phyloP scores from a whole-genome alignment of 2,888 invertebrate genomes.

The Parascotia fuliginaria region DNA sequence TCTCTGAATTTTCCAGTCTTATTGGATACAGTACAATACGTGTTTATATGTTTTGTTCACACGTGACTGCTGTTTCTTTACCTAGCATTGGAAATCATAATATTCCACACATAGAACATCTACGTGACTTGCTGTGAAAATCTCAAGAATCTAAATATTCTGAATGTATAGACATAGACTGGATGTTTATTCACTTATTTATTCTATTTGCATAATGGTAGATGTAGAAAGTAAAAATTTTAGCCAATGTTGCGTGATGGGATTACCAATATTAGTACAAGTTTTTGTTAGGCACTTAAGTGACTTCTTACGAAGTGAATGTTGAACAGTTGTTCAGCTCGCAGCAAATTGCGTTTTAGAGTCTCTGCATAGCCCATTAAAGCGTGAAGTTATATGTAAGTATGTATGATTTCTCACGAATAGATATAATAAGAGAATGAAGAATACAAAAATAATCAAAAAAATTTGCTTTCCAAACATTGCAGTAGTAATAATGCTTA shows the following conservation, averaged over 20 bases:
- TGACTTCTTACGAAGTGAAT: too few species aligned
- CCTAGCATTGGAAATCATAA: conserved; percentile 47
- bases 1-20: not conserved
- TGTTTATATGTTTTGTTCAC: conserved; percentile 37
- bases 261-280: not conserved
- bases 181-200: conserved; percentile 22
- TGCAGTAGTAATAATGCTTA: too few species aligned
- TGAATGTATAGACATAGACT: conserved; percentile 25
- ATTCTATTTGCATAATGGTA: conserved; percentile 24
- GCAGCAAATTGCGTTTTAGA: too few species aligned
- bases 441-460: too few species aligned
- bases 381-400: too few species aligned
- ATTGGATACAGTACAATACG: conserved; percentile 15
- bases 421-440: too few species aligned
- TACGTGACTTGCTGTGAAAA: conserved; percentile 45
- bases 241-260: not conserved
- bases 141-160: conserved; percentile 22
- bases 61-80: conserved; percentile 43
- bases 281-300: too few species aligned
- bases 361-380: too few species aligned
- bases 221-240: not conserved
- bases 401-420: too few species aligned
- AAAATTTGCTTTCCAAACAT: too few species aligned
- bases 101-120: conserved; percentile 44
- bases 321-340: too few species aligned